Base-by-base conservation (phyloP, 1,140 invertebrate species). In the Anoplophora glabripennis region DNA sequence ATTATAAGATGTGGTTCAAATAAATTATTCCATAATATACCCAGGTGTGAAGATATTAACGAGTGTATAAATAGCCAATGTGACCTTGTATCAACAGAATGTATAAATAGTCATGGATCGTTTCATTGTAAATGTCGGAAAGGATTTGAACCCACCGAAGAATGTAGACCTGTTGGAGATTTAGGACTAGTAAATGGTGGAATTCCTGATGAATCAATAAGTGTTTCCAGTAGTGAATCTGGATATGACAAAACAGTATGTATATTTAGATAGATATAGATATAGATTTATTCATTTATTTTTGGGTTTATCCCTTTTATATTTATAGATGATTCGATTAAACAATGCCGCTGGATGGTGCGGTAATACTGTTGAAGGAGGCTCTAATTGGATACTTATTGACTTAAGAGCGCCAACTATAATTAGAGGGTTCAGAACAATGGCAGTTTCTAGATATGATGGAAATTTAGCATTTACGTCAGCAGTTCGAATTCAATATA, bases 351-450 rank as follows among this genome's bases (percentile, higher is more conserved):
- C 86, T 35, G 90, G 90, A 11, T 96, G 94, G 94, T 96, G 94
- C 76, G 94, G 93, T 17, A 89, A 87, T 59, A 87, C 85, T 48
- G 78, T 88, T 46, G 89, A 93, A 73, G 86, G 88, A 9, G 92
- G 92, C 14, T 83, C 86, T 7, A 96, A 95, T 72, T 96, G 92
- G 91, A 86, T 93, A 37, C 78, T 89, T 54, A 83, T 96, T 58
- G 94, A 96, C 70, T 80, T 96, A 37, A 87, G 89, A 77, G 92
- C 93, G 42, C 91, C 92, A n/a, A 92, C 90, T 0, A 88, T 96
- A 7, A 84, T 96, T 42, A 81, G 90, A 67, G 92, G 93, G 15
- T 94, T 96, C 77, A 82, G 93, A 64, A 93, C 92, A 14, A 93
- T 93, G 79, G 88, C 90, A 33, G 90, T 95, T 5, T 82, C 86